A percentile compares a stretch with the other conserved stretches of the same genome.
Conservation (phyloP, 1,140 invertebrate genomes). For the Aphaenogaster floridana region DNA sequence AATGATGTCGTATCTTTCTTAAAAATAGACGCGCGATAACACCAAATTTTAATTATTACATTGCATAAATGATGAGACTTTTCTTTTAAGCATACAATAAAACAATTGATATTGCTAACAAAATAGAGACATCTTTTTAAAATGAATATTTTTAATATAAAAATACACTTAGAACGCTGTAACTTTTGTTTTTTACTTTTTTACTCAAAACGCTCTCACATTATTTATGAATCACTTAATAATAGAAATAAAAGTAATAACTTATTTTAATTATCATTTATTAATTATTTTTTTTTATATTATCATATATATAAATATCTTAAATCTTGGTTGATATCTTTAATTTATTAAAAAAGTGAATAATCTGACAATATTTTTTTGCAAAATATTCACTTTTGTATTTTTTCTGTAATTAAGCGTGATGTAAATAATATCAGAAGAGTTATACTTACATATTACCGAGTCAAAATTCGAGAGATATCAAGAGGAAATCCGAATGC, state of each 20-base stretch:
- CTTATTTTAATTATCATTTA: not conserved
- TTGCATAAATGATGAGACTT: not conserved
- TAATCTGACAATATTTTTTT: not conserved
- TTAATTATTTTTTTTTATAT: not conserved
- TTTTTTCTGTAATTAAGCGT: not conserved
- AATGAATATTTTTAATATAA: not conserved
- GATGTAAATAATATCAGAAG: not conserved
- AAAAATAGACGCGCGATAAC: not conserved
- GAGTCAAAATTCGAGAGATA: not conserved
- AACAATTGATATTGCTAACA: not conserved
- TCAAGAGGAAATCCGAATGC: not conserved
- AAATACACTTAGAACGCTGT: not conserved
- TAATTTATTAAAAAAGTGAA: not conserved
- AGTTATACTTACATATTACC: not conserved
- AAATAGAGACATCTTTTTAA: not conserved
- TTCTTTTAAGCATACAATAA: not conserved
- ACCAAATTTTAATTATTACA: not conserved
- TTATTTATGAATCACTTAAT: not conserved
- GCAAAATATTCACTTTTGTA: not conserved
- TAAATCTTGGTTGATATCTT: not conserved
- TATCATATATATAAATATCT: not conserved
- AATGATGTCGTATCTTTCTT: not conserved
- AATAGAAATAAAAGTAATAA: not conserved
- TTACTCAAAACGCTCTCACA: not conserved
- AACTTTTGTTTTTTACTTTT: not conserved